phyloP scores from a whole-genome alignment of 2,888 invertebrate species.

The Geotrupes spiniger region DNA sequence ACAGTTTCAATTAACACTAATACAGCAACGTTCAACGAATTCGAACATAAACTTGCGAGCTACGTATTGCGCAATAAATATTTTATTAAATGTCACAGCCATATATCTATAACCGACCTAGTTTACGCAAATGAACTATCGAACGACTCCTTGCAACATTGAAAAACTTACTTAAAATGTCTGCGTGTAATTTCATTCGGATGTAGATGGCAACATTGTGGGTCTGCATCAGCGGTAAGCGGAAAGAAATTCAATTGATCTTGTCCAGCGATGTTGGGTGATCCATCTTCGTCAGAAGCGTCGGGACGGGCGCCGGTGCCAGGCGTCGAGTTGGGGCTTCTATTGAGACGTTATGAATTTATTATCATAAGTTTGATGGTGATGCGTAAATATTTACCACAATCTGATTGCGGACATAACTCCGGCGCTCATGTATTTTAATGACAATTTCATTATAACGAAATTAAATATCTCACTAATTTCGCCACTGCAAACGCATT shows the following conservation, averaged over 20 bases:
- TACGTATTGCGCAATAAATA: too few relatives aligned
- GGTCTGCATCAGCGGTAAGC: slow-evolving; percentile 36
- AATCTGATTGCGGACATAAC: slow-evolving; percentile 9
- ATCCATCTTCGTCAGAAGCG: slow-evolving; percentile 55
- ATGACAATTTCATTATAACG: too few relatives aligned
- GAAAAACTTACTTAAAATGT: slow-evolving; percentile 1
- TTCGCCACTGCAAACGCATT: too few relatives aligned
- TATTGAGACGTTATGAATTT: slow-evolving; percentile 47
- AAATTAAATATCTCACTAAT: too few relatives aligned
- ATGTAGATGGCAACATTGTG: slow-evolving; percentile 33
- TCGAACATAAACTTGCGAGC: too few relatives aligned
- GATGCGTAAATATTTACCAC: slow-evolving; percentile 35
- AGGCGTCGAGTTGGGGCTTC: slow-evolving; percentile 42
- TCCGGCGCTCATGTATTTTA: too few relatives aligned
- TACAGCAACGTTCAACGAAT: too few relatives aligned
- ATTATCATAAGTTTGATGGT: slow-evolving; percentile 39
- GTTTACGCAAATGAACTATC: too few relatives aligned
- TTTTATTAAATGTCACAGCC: too few relatives aligned
- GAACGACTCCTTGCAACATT: too few relatives aligned
- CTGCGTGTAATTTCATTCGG: slow-evolving; percentile 30
- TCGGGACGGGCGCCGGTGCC: slow-evolving; percentile 41
- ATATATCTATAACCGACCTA: too few relatives aligned
- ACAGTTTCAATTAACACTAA: too few relatives aligned
- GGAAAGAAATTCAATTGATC: slow-evolving; percentile 60
- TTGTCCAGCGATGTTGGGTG: slow-evolving; percentile 53